A percentile compares a stretch with the other conserved stretches of the same genome.
Conservation (phyloP, 2,113 vertebrate species). For the Stigmatopora argus region DNA sequence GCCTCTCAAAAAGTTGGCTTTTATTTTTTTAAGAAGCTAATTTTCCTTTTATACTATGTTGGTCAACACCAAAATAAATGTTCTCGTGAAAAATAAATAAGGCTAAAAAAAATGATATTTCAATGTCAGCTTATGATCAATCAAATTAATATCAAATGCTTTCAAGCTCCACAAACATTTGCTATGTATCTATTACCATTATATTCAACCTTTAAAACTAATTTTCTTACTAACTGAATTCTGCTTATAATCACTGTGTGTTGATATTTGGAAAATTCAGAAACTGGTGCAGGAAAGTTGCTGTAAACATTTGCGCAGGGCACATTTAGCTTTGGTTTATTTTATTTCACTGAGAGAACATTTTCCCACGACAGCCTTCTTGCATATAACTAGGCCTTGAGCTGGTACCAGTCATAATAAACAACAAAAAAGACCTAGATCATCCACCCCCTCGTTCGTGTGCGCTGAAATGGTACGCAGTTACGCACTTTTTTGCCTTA, state of each 20-base stretch:
- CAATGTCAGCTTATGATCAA: no score
- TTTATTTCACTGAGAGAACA: constrained; percentile 19
- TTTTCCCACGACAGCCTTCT: constrained; percentile 15
- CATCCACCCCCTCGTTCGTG: constrained; percentile 43
- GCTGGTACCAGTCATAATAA: constrained; percentile 31
- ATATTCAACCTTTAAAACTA: constrained; percentile 48
- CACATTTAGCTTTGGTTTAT: constrained; percentile 16
- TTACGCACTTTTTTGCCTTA: constrained; percentile 28
- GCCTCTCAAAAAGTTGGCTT: not conserved
- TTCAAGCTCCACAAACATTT: constrained; percentile 44
- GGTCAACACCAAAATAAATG: not conserved
- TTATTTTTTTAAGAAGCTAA: not conserved
- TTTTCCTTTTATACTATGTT: not conserved
- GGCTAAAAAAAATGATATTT: no score
- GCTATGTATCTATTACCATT: constrained; percentile 55
- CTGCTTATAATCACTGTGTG: constrained; percentile 50
- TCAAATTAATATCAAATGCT: not conserved
- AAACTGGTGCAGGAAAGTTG: constrained; percentile 51
- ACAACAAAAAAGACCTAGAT: constrained; percentile 27
- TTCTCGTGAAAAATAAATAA: no score
- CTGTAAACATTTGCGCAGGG: constrained; percentile 49
- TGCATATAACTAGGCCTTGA: constrained; percentile 19
- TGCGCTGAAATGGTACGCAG: constrained; percentile 6
- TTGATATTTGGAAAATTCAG: constrained; percentile 58
- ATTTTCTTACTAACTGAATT: constrained; percentile 22